phyloP scores from a whole-genome alignment of 2,888 invertebrate genomes.

The Drosophila falleni region DNA sequence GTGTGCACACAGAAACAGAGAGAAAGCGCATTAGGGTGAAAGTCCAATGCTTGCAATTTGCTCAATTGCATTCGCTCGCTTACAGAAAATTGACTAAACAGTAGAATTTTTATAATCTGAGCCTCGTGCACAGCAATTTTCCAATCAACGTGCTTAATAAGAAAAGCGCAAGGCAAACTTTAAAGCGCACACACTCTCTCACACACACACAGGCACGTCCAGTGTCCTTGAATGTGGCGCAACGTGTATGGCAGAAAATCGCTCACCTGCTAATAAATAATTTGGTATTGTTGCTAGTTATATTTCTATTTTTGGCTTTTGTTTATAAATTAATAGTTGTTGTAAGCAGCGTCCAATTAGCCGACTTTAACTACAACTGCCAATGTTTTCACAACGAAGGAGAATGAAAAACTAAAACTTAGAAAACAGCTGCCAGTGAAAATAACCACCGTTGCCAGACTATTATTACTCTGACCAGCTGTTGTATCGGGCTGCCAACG shows the following conservation, averaged over 20 bases:
- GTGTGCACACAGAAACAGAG: conserved; percentile 39
- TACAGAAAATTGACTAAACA: conserved; percentile 27
- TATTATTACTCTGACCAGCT: conserved; percentile 30
- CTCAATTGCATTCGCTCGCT: conserved; percentile 53
- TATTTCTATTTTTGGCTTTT: conserved; percentile 75
- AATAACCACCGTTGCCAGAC: conserved; percentile 37
- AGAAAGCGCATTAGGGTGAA: conserved; percentile 75
- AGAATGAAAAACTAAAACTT: conserved; percentile 71
- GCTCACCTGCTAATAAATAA: conserved; percentile 71
- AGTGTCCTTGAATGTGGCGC: conserved; percentile 65
- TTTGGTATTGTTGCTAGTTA: conserved; percentile 48
- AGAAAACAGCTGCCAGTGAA: conserved; percentile 61
- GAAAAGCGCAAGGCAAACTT: conserved; percentile 48
- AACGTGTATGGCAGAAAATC: conserved; percentile 29
- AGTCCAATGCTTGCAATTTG: conserved; percentile 52
- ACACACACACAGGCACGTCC: conserved; percentile 2
- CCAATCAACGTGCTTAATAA: conserved; percentile 43
- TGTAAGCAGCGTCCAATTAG: conserved; percentile 20
- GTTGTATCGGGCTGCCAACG: conserved; percentile 61
- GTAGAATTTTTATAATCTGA: conserved; percentile 44
- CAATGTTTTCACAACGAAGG: conserved; percentile 57
- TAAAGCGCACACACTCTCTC: conserved; percentile 19
- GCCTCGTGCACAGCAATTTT: conserved; percentile 40
- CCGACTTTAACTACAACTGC: conserved; percentile 9
- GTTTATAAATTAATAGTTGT: conserved; percentile 61